Base-by-base conservation (phyloP, 2,797 vertebrate genomes). In the Fistularia tabacaria region DNA sequence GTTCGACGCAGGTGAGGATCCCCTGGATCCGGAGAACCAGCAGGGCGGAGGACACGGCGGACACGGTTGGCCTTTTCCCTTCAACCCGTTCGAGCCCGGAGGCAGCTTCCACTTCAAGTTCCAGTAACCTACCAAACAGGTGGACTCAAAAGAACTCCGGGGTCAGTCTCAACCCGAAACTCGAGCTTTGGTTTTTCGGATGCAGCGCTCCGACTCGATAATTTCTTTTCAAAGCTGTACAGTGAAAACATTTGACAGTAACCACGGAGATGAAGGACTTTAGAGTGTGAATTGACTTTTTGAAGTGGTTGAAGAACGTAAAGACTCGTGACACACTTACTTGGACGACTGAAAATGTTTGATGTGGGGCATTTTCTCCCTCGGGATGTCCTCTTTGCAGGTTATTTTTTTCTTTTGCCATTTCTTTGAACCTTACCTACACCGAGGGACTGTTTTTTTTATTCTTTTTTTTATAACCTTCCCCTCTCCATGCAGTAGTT, bases 81-180 rank as follows among this genome's bases (percentile, higher is more conserved):
- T 92, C 71, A 93, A 93, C 85, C 92, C 93, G 1, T 94, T 93
- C 1, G 90, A 93, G 48, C 92, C 91, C 0, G 92, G 92, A 0
- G 88, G 92, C 59, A 93, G 87, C 79, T 93, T 88, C 73, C 92
- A 93, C 77, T 94, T 94, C 73, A 94, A 93, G 71, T 94, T 94
- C 69, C 89, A 93, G 43, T 90, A 90, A 71, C 92, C 93, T 8
- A 10, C 81, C 92, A 87, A 76, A 64, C 63, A 45, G 60, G 46
- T 14, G 49, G 69, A 71, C 45, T 51, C 6, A 47, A 54, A n/a
- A 10, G 46, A 57, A 71, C 63, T 10, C 7, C 11, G 65, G 73
- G 62, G 64, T 81, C 74, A 73, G 70, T 60, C 64, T 66, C 73
- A 25, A 25, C 25, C 25, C 5, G 39, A 64, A 62, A 64, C 57